phyloP scores from a whole-genome alignment of 2,888 invertebrate species.

The Synergus japonicus region DNA sequence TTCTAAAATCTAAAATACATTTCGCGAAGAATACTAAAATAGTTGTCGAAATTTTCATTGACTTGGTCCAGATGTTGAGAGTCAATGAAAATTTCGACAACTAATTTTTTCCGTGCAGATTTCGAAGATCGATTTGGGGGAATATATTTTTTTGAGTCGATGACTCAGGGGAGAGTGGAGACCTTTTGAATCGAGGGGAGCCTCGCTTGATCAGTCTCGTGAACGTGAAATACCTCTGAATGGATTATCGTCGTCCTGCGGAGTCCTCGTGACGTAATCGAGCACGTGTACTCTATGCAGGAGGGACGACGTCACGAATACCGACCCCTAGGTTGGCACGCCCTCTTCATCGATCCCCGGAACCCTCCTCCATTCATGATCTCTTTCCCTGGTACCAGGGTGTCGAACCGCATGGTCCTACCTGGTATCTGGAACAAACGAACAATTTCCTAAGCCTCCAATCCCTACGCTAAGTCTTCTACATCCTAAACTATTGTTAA shows the following conservation, averaged over 20 bases:
- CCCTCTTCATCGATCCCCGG: constrained; percentile 71
- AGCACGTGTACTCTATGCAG: constrained; percentile 69
- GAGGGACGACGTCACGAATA: constrained; percentile 68
- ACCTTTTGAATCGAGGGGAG: not conserved
- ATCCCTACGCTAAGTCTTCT: constrained; percentile 17
- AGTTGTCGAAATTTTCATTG: too few relatives aligned
- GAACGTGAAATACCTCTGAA: constrained; percentile 57
- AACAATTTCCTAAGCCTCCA: constrained; percentile 49
- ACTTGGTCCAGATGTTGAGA: too few relatives aligned
- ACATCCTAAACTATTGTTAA: constrained; percentile 29
- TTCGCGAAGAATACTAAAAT: too few relatives aligned
- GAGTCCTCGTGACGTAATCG: constrained; percentile 71
- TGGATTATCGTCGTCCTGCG: constrained; percentile 54
- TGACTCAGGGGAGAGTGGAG: not conserved
- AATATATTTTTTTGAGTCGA: not conserved
- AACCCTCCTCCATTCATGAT: constrained; percentile 72
- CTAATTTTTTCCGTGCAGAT: too few relatives aligned
- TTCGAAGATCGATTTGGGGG: not conserved
- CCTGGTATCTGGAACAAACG: constrained; percentile 69
- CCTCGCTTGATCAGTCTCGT: not conserved
- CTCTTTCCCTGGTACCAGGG: constrained; percentile 63
- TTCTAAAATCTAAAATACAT: too few relatives aligned
- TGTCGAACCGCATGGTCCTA: constrained; percentile 66
- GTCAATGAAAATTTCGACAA: too few relatives aligned
- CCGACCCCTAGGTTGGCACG: constrained; percentile 64